These are phyloP conservation scores for Sebastiscus tertius DNA, from an alignment of 2,797 vertebrate genomes.

Conservation along the genomic window DNA sequence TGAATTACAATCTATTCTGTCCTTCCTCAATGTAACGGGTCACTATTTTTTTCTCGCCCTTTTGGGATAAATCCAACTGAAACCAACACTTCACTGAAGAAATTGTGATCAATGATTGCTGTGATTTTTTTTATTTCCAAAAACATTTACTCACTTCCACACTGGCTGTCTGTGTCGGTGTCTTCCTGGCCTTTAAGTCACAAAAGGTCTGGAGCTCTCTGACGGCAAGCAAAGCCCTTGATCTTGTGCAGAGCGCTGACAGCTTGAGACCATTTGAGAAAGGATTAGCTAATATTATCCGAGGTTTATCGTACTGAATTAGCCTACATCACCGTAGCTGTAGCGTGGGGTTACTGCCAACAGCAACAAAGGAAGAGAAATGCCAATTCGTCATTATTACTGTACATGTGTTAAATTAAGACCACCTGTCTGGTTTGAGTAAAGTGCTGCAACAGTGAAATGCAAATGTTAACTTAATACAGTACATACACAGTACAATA, in stretches of 20 bases:
- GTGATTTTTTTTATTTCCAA: not conserved
- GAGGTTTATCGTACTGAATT: conserved; percentile 61
- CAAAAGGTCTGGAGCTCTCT: conserved; percentile 12
- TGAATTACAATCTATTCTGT: not conserved
- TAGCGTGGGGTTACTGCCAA: not conserved
- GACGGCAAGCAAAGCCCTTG: conserved; percentile 38
- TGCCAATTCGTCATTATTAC: not conserved
- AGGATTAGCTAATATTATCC: conserved; percentile 77
- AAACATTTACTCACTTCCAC: not conserved
- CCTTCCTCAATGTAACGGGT: not conserved
- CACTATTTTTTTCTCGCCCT: not conserved
- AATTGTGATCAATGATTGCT: not conserved
- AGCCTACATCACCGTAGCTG: conserved; percentile 38
- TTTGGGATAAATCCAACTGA: not conserved
- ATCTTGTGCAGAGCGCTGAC: conserved; percentile 38
- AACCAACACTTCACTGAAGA: not conserved
- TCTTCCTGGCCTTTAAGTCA: conserved; percentile 1
- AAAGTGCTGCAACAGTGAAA: not conserved
- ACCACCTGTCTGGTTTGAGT: not conserved
- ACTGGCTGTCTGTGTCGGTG: not conserved
- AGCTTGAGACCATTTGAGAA: conserved; percentile 65
- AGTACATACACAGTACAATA: too few relatives aligned
- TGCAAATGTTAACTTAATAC: not conserved
- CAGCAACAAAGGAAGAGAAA: conserved; percentile 16
- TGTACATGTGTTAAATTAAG: not conserved